Conservation (phyloP, 2,113 vertebrate species). For the Misgurnus anguillicaudatus region DNA sequence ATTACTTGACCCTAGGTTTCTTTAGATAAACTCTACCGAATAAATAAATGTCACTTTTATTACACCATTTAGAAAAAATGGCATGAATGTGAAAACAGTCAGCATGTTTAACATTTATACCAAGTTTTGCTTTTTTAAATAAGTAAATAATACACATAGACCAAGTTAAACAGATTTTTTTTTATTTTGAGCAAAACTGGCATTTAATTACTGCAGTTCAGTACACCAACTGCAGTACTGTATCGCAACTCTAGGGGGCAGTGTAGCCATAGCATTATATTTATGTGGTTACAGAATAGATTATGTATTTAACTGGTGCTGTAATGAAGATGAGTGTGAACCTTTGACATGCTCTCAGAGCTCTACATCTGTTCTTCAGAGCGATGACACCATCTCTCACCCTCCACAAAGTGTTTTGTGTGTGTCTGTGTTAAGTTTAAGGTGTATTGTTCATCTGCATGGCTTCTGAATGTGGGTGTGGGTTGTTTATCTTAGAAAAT, state of each 20-base stretch:
- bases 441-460: neutral
- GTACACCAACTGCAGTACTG: neutral
- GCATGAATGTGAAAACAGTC: no score
- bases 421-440: neutral
- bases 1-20: no score
- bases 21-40: no score
- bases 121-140: no score
- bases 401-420: neutral
- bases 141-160: no score
- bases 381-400: neutral
- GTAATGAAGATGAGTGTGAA: neutral
- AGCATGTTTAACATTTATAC: no score
- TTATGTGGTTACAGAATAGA: neutral
- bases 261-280: neutral
- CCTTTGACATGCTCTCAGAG: conserved; percentile 24
- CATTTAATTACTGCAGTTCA: neutral
- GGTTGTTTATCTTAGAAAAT: neutral
- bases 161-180: no score
- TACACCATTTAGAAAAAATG: no score
- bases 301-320: conserved; percentile 6
- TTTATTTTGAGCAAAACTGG: neutral
- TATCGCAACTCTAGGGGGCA: neutral
- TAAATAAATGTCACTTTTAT: no score
- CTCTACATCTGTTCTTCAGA: conserved; percentile 21
- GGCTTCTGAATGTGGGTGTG: neutral